Conservation (phyloP, 1,140 invertebrate genomes). For the Plodia interpunctella region DNA sequence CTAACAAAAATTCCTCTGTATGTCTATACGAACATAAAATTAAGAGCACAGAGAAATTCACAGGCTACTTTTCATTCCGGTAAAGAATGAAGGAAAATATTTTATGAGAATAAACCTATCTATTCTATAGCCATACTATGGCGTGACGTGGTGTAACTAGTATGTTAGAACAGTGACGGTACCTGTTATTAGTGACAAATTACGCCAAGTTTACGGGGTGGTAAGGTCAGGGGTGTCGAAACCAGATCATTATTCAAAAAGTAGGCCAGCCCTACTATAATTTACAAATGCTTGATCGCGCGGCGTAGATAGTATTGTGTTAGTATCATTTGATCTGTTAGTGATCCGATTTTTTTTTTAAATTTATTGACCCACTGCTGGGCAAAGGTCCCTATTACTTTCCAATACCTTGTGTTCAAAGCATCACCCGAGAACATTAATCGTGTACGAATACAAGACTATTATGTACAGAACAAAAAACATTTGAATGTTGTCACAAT, state of each 20-base stretch:
- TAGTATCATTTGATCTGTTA: neutral
- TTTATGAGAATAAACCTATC: too few species aligned
- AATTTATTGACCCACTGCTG: too few species aligned
- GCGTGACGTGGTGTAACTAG: neutral
- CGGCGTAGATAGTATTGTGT: neutral
- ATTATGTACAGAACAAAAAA: too few species aligned
- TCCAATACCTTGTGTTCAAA: too few species aligned
- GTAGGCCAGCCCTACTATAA: neutral
- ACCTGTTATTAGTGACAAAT: slow-evolving; percentile 1
- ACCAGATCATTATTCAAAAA: neutral
- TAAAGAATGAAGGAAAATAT: too few species aligned
- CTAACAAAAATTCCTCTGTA: too few species aligned
- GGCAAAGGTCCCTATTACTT: too few species aligned
- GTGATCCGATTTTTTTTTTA: too few species aligned
- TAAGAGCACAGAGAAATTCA: neutral
- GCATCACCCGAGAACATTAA: too few species aligned
- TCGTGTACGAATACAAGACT: too few species aligned
- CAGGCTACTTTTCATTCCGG: neutral
- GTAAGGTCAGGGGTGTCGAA: neutral
- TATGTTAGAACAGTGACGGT: neutral
- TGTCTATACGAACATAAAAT: too few species aligned
- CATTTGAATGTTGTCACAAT: too few species aligned
- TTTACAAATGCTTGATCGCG: neutral
- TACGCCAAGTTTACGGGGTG: neutral
- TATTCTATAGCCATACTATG: neutral